Percentiles rank a stretch among this genome's conserved stretches.
Conservation (phyloP, 2,797 vertebrate species). For the Alcedo atthis region DNA sequence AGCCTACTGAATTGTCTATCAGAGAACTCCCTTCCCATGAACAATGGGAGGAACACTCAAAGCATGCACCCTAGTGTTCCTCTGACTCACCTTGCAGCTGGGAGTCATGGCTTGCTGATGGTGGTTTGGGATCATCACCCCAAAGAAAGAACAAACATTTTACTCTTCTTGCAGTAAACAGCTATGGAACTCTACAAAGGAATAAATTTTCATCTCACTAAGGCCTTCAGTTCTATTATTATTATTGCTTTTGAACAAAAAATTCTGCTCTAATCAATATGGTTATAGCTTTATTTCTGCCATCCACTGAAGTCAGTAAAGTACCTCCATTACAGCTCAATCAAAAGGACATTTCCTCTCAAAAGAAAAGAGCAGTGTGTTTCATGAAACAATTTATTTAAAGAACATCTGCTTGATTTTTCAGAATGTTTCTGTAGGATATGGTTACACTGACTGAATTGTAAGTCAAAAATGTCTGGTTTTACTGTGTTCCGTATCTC, state of each 20-base stretch:
- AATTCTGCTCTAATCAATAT: not conserved
- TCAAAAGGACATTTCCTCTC: slow-evolving; percentile 3
- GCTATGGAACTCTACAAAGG: not conserved
- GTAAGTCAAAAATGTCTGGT: slow-evolving; percentile 55
- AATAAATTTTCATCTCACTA: not conserved
- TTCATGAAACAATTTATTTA: slow-evolving; percentile 52
- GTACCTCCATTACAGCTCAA: not conserved
- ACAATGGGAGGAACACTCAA: not conserved
- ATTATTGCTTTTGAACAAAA: not conserved
- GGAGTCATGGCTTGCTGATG: not conserved
- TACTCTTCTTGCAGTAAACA: not conserved
- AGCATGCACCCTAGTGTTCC: not conserved
- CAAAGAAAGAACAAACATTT: not conserved
- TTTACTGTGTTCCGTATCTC: slow-evolving; percentile 38
- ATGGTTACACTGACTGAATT: slow-evolving; percentile 41
- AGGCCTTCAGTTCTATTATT: not conserved
- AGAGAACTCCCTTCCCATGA: not conserved
- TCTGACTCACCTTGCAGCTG: not conserved
- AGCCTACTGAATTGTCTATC: not conserved
- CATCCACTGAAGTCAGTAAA: not conserved
- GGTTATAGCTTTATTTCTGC: not conserved
- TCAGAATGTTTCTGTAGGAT: slow-evolving; percentile 47
- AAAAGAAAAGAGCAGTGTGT: slow-evolving; percentile 19
- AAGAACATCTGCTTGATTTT: slow-evolving; percentile 63
- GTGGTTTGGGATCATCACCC: not conserved